Conservation (phyloP, 2,113 vertebrate genomes). For the Colaptes auratus region DNA sequence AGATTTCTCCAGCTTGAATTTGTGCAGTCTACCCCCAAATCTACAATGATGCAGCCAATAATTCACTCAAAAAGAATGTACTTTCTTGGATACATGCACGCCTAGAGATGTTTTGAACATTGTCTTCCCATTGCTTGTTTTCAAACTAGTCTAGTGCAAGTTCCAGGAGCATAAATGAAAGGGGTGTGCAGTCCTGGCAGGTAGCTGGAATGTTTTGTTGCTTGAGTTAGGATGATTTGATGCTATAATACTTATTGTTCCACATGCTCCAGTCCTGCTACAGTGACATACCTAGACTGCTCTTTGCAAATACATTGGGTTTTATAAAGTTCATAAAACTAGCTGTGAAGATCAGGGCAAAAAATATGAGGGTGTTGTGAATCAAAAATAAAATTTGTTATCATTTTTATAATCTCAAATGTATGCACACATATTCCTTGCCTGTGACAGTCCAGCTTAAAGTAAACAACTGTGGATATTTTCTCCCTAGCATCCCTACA, state of each 20-base stretch:
- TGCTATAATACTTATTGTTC: neutral
- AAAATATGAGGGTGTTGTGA: neutral
- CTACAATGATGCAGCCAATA: neutral
- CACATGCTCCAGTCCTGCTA: neutral
- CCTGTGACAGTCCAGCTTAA: neutral
- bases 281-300: neutral
- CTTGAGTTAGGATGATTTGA: neutral
- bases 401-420: neutral
- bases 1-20: conserved; percentile 9
- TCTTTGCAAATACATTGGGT: fast-evolving
- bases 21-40: neutral
- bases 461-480: neutral
- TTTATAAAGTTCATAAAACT: neutral
- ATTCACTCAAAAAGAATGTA: neutral
- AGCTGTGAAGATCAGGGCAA: neutral
- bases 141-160: neutral
- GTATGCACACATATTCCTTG: neutral
- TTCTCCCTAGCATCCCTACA: neutral
- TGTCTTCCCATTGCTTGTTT: neutral
- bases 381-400: neutral
- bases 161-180: neutral
- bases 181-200: neutral
- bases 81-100: neutral
- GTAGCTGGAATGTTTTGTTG: neutral
- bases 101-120: neutral